Conservation (phyloP, 2,888 invertebrate genomes). For the Nomada flava region DNA sequence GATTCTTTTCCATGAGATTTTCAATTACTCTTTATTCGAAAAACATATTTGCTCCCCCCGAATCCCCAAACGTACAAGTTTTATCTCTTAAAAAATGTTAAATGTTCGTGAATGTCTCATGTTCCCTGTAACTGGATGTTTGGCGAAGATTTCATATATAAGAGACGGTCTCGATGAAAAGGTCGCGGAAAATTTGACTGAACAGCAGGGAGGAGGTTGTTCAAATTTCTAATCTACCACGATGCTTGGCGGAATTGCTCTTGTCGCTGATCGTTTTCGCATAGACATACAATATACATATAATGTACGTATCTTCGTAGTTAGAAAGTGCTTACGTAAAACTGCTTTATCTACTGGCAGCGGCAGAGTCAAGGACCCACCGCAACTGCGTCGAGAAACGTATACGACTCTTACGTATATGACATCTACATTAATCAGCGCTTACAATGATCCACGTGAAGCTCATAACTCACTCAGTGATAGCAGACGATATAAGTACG, state of each 20-base stretch:
- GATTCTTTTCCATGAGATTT: background rate
- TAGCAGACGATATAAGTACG: constrained; percentile 2
- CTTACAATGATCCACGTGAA: background rate
- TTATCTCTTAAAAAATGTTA: background rate
- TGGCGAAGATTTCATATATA: background rate
- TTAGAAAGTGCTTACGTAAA: constrained; percentile 64
- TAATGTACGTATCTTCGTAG: constrained; percentile 5
- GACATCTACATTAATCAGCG: constrained; percentile 3
- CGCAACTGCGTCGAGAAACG: constrained; percentile 16
- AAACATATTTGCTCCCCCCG: too few species aligned
- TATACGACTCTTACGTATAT: background rate
- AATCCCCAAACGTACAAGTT: too few species aligned
- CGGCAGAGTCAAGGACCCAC: constrained; percentile 62
- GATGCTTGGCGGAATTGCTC: background rate
- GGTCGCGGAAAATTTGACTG: background rate
- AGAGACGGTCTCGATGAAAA: background rate
- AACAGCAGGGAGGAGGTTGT: background rate
- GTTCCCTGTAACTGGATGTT: background rate
- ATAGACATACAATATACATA: background rate
- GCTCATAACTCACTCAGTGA: constrained; percentile 21
- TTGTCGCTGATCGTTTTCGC: constrained; percentile 51
- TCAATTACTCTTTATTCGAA: too few species aligned
- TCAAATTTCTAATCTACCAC: constrained; percentile 9
- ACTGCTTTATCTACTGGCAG: constrained; percentile 30
- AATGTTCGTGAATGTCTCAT: too few species aligned